Conservation (phyloP, 1,140 invertebrate genomes). For the Bombyx mandarina region DNA sequence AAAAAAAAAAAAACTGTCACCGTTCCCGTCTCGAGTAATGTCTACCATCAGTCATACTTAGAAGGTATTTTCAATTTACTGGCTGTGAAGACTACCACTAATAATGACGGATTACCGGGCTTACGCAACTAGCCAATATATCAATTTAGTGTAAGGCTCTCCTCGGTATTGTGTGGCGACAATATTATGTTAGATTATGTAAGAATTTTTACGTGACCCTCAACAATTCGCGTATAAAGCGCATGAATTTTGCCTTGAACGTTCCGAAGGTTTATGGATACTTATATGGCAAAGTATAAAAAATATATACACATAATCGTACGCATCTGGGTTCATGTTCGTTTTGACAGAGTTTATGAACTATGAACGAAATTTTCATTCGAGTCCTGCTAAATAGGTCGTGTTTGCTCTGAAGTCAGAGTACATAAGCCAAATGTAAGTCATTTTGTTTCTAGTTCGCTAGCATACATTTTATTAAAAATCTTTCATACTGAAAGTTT, state of each 20-base stretch:
- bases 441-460: too few species aligned
- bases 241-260: constrained; percentile 1
- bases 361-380: not conserved
- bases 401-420: too few species aligned
- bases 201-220: constrained; percentile 1
- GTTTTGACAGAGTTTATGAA: not conserved
- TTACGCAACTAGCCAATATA: constrained; percentile 18
- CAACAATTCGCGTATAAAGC: constrained; percentile 2
- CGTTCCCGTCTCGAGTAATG: constrained; percentile 55
- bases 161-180: constrained; percentile 3
- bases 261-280: not conserved
- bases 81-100: constrained; percentile 37
- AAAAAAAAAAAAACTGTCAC: constrained; percentile 38
- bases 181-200: constrained; percentile 4
- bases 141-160: constrained; percentile 21
- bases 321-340: too few species aligned
- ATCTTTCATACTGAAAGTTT: too few species aligned
- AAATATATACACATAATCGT: too few species aligned
- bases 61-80: constrained; percentile 65
- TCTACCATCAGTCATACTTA: constrained; percentile 66
- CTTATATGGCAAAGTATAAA: not conserved
- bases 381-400: too few species aligned
- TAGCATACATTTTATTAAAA: too few species aligned
- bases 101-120: constrained; percentile 58
- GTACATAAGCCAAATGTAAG: too few species aligned